Percentiles rank a stretch among this genome's conserved stretches.
phyloP scores from a whole-genome alignment of 2,888 invertebrate species.

The Philhelius pedissequus region DNA sequence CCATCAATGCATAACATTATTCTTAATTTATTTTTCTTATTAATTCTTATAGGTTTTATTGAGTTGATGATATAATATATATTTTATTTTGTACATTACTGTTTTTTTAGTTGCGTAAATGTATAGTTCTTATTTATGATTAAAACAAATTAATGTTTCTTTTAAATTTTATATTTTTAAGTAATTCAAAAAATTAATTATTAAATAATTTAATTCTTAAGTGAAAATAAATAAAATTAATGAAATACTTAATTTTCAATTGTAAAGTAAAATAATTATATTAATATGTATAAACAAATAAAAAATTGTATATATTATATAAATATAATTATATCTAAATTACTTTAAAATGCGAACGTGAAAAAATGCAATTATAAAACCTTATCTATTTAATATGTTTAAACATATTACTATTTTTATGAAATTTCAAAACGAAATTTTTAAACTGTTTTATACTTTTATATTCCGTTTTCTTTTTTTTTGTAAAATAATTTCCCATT shows the following conservation, averaged over 20 bases:
- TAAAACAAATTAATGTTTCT: not conserved
- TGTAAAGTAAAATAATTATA: conserved; percentile 52
- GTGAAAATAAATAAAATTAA: conserved; percentile 27
- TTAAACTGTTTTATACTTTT: conserved; percentile 34
- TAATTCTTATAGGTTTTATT: conserved; percentile 32
- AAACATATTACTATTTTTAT: conserved; percentile 23
- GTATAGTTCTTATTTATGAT: not conserved
- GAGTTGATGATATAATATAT: conserved; percentile 46
- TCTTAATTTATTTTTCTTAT: conserved; percentile 13
- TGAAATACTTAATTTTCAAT: conserved; percentile 44
- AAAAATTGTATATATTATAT: conserved; percentile 21
- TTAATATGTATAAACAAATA: conserved; percentile 44
- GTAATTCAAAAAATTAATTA: conserved; percentile 19
- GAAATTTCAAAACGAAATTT: conserved; percentile 6
- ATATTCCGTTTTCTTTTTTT: conserved; percentile 1
- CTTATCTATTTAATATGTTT: conserved; percentile 39
- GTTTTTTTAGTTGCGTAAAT: conserved; percentile 35
- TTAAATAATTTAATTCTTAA: conserved; percentile 46
- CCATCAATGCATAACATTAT: not conserved
- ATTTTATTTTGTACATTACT: conserved; percentile 55
- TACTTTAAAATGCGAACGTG: conserved; percentile 38
- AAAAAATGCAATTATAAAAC: conserved; percentile 48
- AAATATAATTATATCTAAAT: conserved; percentile 14
- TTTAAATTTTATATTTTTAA: not conserved
- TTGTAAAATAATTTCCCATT: not conserved